Percentiles rank a stretch among this genome's conserved stretches.
Evolutionary conservation across 2,888 invertebrate species (phyloP).

Genomic region (Nineta flava): DNA sequence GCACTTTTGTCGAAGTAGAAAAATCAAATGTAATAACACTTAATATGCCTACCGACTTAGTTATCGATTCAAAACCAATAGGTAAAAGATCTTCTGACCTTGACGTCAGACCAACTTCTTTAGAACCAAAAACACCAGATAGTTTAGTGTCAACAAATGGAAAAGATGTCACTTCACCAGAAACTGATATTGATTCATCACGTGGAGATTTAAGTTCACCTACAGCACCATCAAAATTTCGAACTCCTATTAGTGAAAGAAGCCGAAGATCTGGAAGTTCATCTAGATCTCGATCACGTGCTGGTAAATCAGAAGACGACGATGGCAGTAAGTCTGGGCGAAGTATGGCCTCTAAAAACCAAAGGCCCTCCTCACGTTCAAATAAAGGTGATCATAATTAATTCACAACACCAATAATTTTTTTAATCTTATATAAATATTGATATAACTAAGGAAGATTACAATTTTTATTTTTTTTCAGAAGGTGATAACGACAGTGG

Average conservation of each 20-base stretch:
- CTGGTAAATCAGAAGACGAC: background rate
- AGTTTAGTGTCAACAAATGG: conserved; percentile 1
- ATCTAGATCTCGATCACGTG: background rate
- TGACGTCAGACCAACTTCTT: background rate
- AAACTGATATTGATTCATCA: background rate
- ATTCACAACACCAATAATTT: no score
- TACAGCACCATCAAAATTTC: background rate
- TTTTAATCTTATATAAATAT: background rate
- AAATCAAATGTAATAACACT: background rate
- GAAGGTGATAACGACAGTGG: conserved; percentile 74
- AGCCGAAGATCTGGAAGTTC: background rate
- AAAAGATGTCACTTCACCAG: background rate
- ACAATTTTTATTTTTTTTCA: conserved; percentile 26
- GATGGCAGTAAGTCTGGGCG: background rate
- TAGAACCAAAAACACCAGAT: conserved; percentile 3
- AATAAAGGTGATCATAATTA: conserved; percentile 4
- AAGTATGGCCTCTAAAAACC: background rate
- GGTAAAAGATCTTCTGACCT: conserved; percentile 5
- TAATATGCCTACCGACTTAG: background rate
- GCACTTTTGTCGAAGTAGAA: no score
- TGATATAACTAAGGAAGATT: conserved; percentile 9
- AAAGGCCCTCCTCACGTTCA: background rate
- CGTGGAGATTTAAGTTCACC: conserved; percentile 1
- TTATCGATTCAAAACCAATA: background rate
- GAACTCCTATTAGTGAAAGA: conserved; percentile 1